Percentiles rank a stretch among this genome's conserved stretches.
These are phyloP conservation scores for Limulus polyphemus DNA, from an alignment of 2,888 invertebrate species.

Conservation along the genomic window DNA sequence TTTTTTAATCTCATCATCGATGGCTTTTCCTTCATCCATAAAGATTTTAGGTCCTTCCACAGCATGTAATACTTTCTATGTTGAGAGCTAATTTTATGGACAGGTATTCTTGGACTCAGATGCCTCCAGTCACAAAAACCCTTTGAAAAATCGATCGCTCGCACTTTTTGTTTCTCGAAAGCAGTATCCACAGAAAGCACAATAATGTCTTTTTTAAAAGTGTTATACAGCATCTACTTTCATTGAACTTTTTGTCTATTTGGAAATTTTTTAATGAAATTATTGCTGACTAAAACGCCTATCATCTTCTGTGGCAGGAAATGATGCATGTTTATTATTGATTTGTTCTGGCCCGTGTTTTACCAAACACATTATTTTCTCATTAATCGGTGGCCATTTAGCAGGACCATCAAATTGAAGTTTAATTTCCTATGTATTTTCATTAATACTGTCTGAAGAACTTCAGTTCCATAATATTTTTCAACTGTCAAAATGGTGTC, in stretches of 20 bases:
- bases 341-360: not conserved
- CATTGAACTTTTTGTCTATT: not conserved
- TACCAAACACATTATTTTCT: not conserved
- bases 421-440: no score
- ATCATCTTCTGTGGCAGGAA: not conserved
- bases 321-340: not conserved
- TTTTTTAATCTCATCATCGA: not conserved
- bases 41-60: not conserved
- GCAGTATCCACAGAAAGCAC: not conserved
- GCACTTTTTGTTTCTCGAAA: not conserved
- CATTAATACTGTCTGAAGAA: no score
- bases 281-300: not conserved
- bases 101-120: not conserved
- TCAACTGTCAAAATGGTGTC: no score
- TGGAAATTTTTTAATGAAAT: not conserved
- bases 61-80: not conserved
- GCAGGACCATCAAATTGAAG: no score
- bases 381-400: no score
- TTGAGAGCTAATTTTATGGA: not conserved
- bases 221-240: not conserved
- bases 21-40: not conserved
- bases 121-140: not conserved
- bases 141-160: not conserved
- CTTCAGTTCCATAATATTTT: no score
- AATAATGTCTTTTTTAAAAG: not conserved